A percentile compares a stretch with the other conserved stretches of the same genome.
phyloP scores from a whole-genome alignment of 2,797 vertebrate genomes.

The Sebastes miniatus region DNA sequence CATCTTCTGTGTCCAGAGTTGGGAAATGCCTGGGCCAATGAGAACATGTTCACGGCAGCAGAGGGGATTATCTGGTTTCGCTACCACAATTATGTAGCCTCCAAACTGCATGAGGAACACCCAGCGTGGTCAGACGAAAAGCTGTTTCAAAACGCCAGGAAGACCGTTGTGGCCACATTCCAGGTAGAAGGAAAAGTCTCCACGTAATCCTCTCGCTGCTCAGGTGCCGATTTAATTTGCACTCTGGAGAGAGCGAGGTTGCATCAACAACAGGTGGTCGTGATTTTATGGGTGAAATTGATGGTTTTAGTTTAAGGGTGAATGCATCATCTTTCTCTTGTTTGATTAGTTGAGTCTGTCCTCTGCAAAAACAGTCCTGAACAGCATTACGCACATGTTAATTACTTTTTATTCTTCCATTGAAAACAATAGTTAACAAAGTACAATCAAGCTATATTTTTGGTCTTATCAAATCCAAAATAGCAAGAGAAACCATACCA shows the following conservation, averaged over 20 bases:
- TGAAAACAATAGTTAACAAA: background rate
- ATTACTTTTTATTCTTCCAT: background rate
- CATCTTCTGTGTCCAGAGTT: slow-evolving; percentile 82
- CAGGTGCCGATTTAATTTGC: slow-evolving; percentile 59
- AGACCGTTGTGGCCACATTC: slow-evolving; percentile 90
- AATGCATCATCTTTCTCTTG: slow-evolving; percentile 38
- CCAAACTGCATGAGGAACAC: slow-evolving; percentile 74
- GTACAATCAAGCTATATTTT: background rate
- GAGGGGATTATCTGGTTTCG: slow-evolving; percentile 93
- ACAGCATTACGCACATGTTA: background rate
- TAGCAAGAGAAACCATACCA: background rate
- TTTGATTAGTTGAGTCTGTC: slow-evolving; percentile 32
- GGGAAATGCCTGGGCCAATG: slow-evolving; percentile 92
- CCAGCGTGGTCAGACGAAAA: slow-evolving; percentile 90
- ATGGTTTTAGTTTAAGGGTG: slow-evolving; percentile 33
- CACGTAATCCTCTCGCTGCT: slow-evolving; percentile 56
- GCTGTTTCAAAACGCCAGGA: slow-evolving; percentile 94
- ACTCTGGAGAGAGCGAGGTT: slow-evolving; percentile 42
- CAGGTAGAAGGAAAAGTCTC: slow-evolving; percentile 86
- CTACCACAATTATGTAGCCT: slow-evolving; percentile 92
- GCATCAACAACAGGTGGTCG: slow-evolving; percentile 56
- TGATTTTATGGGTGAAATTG: slow-evolving; percentile 46
- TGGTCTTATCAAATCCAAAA: background rate
- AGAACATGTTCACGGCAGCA: slow-evolving; percentile 91
- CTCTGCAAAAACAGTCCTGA: slow-evolving; percentile 1